phyloP scores from a whole-genome alignment of 2,113 vertebrate species.

The Percina caprodes region DNA sequence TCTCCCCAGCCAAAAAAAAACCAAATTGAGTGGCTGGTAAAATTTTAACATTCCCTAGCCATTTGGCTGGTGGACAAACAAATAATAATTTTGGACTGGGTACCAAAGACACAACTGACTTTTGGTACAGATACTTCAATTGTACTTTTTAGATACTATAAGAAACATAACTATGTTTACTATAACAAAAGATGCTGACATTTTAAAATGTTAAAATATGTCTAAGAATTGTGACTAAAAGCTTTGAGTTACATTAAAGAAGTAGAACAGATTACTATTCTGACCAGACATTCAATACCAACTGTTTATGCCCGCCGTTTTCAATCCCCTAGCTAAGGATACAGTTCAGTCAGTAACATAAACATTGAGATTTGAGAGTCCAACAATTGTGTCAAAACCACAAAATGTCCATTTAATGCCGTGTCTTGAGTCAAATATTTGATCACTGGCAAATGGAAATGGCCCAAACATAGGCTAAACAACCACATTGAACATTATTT shows the following conservation, averaged over 20 bases:
- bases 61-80: too few relatives aligned
- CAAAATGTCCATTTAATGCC: not conserved
- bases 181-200: not conserved
- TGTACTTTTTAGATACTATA: not conserved
- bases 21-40: too few relatives aligned
- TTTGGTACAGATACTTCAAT: not conserved
- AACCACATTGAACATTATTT: not conserved
- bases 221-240: not conserved
- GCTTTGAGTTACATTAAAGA: not conserved
- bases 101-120: not conserved
- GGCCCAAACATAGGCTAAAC: not conserved
- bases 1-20: too few relatives aligned
- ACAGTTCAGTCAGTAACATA: not conserved
- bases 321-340: not conserved
- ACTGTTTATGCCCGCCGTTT: too few relatives aligned
- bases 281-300: not conserved
- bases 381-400: not conserved
- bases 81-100: too few relatives aligned
- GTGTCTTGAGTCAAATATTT: not conserved
- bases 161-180: not conserved
- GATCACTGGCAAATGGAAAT: not conserved
- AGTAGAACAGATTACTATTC: not conserved
- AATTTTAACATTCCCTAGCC: too few relatives aligned
- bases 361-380: not conserved
- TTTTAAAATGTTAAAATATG: not conserved